Percentiles rank a stretch among this genome's conserved stretches.
These are phyloP conservation scores for Cephus runcator DNA, from an alignment of 2,888 invertebrate genomes.

Conservation along the genomic window DNA sequence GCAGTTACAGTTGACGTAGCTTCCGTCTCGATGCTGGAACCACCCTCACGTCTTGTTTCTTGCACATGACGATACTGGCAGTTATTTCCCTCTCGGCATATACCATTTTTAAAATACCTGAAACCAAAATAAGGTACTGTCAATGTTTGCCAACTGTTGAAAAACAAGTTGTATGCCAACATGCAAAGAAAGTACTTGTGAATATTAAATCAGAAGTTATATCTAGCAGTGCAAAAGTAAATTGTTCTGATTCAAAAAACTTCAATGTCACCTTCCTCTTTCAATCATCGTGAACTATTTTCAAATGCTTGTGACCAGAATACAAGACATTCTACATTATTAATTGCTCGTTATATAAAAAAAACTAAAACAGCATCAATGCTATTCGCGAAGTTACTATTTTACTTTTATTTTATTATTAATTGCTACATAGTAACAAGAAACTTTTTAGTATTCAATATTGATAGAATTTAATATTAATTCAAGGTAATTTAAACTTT, in stretches of 20 bases:
- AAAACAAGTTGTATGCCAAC: not conserved
- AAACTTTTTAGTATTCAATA: not conserved
- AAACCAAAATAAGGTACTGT: constrained; percentile 15
- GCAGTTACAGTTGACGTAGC: constrained; percentile 23
- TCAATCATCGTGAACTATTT: not conserved
- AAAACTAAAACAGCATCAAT: not conserved
- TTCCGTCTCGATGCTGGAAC: constrained; percentile 21
- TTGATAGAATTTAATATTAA: not conserved
- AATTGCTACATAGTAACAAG: not conserved
- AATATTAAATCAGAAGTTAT: not conserved
- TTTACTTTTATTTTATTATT: not conserved
- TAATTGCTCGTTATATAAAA: not conserved
- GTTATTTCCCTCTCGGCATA: constrained; percentile 57
- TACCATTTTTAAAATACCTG: constrained; percentile 60
- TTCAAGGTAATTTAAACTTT: not conserved
- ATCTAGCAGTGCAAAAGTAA: not conserved
- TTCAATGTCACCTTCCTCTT: not conserved
- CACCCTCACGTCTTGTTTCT: constrained; percentile 33
- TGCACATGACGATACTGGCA: constrained; percentile 57
- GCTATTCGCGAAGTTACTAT: not conserved
- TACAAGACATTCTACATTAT: not conserved
- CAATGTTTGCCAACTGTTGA: not conserved
- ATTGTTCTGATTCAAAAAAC: not conserved
- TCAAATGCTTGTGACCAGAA: not conserved
- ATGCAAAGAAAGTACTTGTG: not conserved